A percentile compares a stretch with the other conserved stretches of the same genome.
Conservation (phyloP, 1,140 invertebrate species). For the Drosophila parabipectinata region DNA sequence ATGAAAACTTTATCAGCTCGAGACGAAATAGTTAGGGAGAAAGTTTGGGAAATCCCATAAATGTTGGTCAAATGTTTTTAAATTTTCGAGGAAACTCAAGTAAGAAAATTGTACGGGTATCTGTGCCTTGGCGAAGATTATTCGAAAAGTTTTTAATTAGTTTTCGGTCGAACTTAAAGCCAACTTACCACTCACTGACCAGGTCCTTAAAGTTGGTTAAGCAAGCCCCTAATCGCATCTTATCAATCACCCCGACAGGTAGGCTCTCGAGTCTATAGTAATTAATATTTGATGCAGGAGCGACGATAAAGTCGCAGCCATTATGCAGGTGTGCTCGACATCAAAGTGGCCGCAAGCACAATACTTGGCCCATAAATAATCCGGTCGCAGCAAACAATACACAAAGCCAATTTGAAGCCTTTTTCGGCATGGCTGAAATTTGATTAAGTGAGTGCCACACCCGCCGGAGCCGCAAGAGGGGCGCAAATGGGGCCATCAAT, state of each 20-base stretch:
- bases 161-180: conserved; percentile 5
- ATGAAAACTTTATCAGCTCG: conserved; percentile 39
- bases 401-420: conserved; percentile 48
- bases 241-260: conserved; percentile 43
- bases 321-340: conserved; percentile 49
- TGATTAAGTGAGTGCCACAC: conserved; percentile 74
- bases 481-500: conserved; percentile 66
- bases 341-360: conserved; percentile 53
- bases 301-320: conserved; percentile 36
- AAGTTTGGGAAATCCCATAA: conserved; percentile 27
- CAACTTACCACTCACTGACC: neutral
- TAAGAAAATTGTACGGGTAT: conserved; percentile 9
- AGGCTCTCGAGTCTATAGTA: conserved; percentile 20
- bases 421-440: conserved; percentile 67
- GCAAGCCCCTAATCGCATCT: conserved; percentile 18
- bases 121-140: conserved; percentile 18
- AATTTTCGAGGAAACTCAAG: conserved; percentile 17
- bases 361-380: conserved; percentile 53
- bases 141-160: conserved; percentile 37
- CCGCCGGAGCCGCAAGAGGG: neutral
- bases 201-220: neutral
- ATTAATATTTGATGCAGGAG: conserved; percentile 60
- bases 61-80: conserved; percentile 37
- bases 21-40: conserved; percentile 31
- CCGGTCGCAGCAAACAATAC: conserved; percentile 5